Conservation (phyloP, 2,888 invertebrate species). For the Callosobruchus maculatus region DNA sequence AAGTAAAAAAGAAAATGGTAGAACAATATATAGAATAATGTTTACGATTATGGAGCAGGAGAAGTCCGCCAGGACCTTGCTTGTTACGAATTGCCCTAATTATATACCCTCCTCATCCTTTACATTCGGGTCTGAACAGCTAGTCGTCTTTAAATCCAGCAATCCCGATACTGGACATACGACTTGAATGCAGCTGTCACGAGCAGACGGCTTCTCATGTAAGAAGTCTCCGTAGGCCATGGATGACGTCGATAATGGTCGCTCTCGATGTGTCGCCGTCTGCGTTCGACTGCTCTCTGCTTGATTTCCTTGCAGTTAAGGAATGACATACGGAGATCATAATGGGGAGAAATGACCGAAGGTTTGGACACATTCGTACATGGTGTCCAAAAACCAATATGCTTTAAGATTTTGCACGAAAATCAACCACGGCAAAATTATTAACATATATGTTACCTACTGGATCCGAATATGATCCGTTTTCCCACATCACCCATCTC, state of each 20-base stretch:
- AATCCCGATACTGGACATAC: neutral
- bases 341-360: neutral
- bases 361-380: neutral
- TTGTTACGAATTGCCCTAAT: neutral
- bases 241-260: neutral
- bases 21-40: no score
- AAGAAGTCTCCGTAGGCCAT: neutral
- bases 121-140: neutral
- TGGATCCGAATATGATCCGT: no score
- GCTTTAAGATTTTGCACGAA: no score
- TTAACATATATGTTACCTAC: no score
- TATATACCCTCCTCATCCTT: neutral
- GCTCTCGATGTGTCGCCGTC: neutral
- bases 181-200: neutral
- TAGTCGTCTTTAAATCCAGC: neutral
- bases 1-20: no score
- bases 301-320: neutral
- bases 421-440: no score
- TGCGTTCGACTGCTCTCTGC: neutral
- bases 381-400: no score
- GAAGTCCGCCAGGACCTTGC: no score
- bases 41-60: no score
- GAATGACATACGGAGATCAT: neutral
- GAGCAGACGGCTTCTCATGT: neutral
- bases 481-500: no score